Conservation (phyloP, 2,888 invertebrate species). For the Dryococelus australis region DNA sequence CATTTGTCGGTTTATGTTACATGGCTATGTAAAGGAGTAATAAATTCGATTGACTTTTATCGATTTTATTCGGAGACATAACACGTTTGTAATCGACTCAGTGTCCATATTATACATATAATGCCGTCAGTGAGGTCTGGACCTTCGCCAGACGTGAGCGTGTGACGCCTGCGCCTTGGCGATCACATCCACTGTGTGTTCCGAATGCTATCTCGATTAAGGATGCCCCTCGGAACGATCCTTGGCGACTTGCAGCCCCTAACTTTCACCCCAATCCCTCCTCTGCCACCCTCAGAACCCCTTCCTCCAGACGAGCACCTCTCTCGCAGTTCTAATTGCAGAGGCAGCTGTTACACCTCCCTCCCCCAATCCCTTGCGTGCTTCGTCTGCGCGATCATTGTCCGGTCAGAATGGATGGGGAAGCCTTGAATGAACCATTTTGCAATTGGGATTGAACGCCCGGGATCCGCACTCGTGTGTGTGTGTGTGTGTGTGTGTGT, state of each 20-base stretch:
- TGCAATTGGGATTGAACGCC: conserved; percentile 22
- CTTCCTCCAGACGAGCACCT: neutral
- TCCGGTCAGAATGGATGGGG: conserved; percentile 19
- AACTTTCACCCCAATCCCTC: neutral
- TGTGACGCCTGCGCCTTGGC: neutral
- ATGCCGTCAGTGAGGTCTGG: no score
- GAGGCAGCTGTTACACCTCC: neutral
- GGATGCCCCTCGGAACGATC: neutral
- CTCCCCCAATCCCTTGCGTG: neutral
- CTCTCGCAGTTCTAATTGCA: conserved; percentile 26
- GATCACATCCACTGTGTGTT: neutral
- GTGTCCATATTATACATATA: no score
- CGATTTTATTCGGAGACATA: no score
- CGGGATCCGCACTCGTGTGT: neutral
- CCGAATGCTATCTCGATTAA: neutral
- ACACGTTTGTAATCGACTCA: no score
- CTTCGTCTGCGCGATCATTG: conserved; percentile 28
- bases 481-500: neutral
- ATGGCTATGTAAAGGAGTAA: no score
- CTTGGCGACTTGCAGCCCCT: neutral
- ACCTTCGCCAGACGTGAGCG: no score
- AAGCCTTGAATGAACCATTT: conserved; percentile 20
- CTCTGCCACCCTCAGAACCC: neutral
- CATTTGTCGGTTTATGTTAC: no score
- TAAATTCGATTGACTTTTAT: no score